Base-by-base conservation (phyloP, 2,888 invertebrate species). In the Arge pagana region DNA sequence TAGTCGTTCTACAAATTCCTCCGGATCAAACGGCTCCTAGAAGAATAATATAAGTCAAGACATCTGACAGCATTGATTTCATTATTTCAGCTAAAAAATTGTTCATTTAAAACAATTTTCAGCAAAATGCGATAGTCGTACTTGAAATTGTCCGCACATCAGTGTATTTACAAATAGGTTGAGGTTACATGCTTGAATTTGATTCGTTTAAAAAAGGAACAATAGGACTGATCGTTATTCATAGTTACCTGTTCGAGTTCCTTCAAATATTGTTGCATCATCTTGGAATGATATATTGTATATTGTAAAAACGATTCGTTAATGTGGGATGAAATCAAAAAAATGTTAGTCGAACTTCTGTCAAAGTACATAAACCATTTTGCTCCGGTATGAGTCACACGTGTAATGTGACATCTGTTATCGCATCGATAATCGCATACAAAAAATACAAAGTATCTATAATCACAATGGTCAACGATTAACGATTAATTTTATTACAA, bases 1-100 rank as follows among this genome's bases (percentile, higher is more conserved):
- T 69, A 98, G 82, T 50, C 96, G 83, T 76, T 99, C 98, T 1
- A 99, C 96, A 80, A 98, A 98, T 74, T 97, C 97, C 69, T 95
- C 93, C 8, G 96, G 89, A 80, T 96, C 94, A 74, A 97, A 98
- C 0, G 96, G 94, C 71, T 96, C 96, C 94, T 98, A 66, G 50
- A 78, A 76, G 58, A 41, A 53, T 50, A 56, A 56, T 52, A 53
- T 36, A 37, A 36, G 8, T 28, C 30, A n/a, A n/a, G n/a, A n/a
- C n/a, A n/a, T 28, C 10, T 3, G 10, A n/a, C n/a, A n/a, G n/a
- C n/a, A 10, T 33, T 3, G 3, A 48, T 15, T 45, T 33, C 4
- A 23, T 10, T 13, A 33, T 16, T 13, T 30, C 19, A 35, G 19
- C 33, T 41, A 13, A 21, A n/a, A 42, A 37, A 7, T 16, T 33